Evolutionary conservation across 2,888 invertebrate genomes (phyloP).

Genomic region (Nezara viridula): DNA sequence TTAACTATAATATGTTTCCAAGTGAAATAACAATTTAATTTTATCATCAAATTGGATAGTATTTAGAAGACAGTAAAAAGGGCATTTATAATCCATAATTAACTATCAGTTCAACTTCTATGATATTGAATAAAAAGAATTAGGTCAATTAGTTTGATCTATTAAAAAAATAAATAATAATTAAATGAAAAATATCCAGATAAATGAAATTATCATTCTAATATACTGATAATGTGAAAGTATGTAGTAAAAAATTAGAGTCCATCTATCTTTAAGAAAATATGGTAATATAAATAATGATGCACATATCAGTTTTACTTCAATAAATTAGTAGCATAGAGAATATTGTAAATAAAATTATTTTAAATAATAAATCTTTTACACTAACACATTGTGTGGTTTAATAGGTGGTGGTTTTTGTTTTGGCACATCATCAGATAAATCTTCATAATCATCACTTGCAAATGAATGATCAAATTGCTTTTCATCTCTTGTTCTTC

Average conservation of each 20-base stretch:
- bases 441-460: slow-evolving; percentile 65
- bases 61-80: neutral
- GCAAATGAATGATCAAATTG: neutral
- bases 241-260: neutral
- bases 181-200: no score
- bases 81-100: neutral
- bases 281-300: neutral
- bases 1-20: no score
- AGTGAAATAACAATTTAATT: no score
- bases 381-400: slow-evolving; percentile 31
- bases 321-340: neutral
- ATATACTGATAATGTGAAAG: neutral
- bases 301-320: neutral
- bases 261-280: neutral
- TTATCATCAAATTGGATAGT: no score
- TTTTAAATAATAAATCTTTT: neutral
- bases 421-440: slow-evolving; percentile 61
- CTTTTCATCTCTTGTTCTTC: slow-evolving; percentile 66
- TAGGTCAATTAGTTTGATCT: no score
- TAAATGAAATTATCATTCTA: no score
- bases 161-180: no score
- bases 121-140: no score
- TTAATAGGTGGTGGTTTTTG: slow-evolving; percentile 59
- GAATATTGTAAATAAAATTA: neutral
- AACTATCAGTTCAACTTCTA: neutral